Conservation (phyloP, 2,113 vertebrate species). For the Bos javanicus region DNA sequence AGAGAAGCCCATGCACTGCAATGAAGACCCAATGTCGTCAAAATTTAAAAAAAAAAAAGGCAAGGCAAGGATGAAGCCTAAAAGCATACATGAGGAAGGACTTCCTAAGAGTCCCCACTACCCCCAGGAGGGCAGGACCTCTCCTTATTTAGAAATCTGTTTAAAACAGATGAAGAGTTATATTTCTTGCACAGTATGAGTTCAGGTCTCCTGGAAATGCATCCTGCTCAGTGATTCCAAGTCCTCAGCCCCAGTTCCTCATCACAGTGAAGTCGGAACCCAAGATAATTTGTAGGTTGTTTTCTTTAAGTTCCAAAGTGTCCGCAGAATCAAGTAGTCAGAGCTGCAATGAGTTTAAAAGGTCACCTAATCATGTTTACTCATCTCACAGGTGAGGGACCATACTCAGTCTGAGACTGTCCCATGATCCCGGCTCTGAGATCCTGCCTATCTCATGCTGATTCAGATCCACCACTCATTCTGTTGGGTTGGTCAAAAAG, state of each 20-base stretch:
- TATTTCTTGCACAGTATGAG: not conserved
- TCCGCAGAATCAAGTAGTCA: not conserved
- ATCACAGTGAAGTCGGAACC: not conserved
- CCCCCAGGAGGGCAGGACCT: not conserved
- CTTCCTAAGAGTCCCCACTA: not conserved
- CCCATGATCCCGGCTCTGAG: not conserved
- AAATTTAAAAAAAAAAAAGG: not conserved
- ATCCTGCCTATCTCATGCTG: no score
- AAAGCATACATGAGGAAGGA: not conserved
- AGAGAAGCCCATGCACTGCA: not conserved
- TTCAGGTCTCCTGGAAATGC: not conserved
- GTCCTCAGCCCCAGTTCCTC: not conserved
- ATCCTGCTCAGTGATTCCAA: not conserved
- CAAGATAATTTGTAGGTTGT: not conserved
- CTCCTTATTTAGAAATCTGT: not conserved
- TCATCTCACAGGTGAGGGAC: not conserved
- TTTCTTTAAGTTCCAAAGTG: not conserved
- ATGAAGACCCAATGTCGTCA: not conserved
- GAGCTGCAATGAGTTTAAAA: not conserved
- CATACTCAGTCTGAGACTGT: not conserved
- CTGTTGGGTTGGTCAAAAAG: not conserved
- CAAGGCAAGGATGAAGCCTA: not conserved
- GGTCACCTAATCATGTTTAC: not conserved
- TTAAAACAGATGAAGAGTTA: not conserved
- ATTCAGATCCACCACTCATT: no score